Evolutionary conservation across 2,797 vertebrate species (phyloP).

Genomic region (Novumbra hubbsi): DNA sequence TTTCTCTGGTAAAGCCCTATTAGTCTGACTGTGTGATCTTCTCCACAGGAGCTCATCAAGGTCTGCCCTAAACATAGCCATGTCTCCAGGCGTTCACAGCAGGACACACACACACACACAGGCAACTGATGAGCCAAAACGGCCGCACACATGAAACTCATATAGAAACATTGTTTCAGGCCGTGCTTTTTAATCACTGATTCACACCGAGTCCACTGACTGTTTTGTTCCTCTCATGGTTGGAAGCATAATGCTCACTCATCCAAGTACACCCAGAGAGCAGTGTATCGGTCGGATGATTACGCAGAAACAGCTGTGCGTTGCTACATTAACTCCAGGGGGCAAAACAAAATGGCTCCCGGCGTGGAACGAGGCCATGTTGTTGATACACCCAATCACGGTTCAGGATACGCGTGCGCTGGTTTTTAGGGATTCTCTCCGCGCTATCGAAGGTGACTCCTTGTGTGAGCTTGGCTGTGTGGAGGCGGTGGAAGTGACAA

Average conservation of each 20-base stretch:
- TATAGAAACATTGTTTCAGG: not conserved
- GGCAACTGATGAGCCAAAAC: not conserved
- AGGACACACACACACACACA: not conserved
- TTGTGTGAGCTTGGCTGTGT: not conserved
- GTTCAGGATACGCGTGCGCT: not conserved
- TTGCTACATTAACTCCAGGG: not conserved
- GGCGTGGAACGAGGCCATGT: not conserved
- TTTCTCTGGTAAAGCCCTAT: not conserved
- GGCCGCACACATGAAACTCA: not conserved
- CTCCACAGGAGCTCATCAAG: not conserved
- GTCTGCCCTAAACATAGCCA: not conserved
- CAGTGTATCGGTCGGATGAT: not conserved
- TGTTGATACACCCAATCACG: not conserved
- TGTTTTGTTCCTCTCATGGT: not conserved
- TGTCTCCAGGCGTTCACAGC: not conserved
- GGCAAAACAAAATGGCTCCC: constrained; percentile 1
- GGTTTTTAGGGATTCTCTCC: not conserved
- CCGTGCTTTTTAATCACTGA: not conserved
- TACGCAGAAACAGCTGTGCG: not conserved
- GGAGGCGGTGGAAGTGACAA: not conserved
- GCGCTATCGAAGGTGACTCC: not conserved
- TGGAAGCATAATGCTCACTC: not conserved
- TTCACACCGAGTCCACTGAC: not conserved
- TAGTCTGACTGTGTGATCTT: not conserved
- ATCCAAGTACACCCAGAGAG: not conserved